Base-by-base conservation (phyloP, 2,797 vertebrate genomes). In the Nannoperca obscura region DNA sequence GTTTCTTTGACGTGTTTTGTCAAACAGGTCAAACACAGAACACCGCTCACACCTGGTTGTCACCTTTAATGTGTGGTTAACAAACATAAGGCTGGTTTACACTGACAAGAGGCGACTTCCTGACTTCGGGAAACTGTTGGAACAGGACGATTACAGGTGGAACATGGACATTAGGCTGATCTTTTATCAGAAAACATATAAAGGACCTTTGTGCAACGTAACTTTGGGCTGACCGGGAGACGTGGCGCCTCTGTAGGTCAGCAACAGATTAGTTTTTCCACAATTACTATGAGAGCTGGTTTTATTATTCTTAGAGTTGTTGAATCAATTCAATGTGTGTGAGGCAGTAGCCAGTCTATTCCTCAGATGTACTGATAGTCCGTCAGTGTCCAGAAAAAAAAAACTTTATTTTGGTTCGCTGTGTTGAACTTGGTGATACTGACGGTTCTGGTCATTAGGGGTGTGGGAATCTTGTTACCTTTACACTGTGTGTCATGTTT, bases 391-490 rank as follows among this genome's bases (percentile, higher is more conserved):
- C 15, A 7, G 30, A 19, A 49, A 30, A 64, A 64, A 47, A 74
- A 30, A n/a, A n/a, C 30, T 62, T 60, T 55, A 2, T 40, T 10
- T 55, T 22, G 49, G 30, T n/a, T 34, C 64, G 20, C 19, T 32
- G 54, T 27, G 46, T 52, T 53, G 4, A 50, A 60, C 55, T 67
- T 42, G 32, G 47, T 20, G 60, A 74, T 38, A 9, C 40, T 64
- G 58, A 5, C 46, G 52, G 34, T 9, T 38, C 7, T n/a, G 20
- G 9, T 30, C 14, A 30, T 17, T 30, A 30, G 50, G 12, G 5
- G 20, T 34, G 42, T 24, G 54, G 30, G 54, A 47, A 22, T 32
- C 20, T 30, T 13, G 42, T 24, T 10, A 44, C 22, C 9, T 53
- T n/a, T 24, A 57, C 42, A 11, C 9, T n/a, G 24, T 14, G 30